Evolutionary conservation across 1,140 invertebrate species (phyloP).

Genomic region (Cydia strobilella): DNA sequence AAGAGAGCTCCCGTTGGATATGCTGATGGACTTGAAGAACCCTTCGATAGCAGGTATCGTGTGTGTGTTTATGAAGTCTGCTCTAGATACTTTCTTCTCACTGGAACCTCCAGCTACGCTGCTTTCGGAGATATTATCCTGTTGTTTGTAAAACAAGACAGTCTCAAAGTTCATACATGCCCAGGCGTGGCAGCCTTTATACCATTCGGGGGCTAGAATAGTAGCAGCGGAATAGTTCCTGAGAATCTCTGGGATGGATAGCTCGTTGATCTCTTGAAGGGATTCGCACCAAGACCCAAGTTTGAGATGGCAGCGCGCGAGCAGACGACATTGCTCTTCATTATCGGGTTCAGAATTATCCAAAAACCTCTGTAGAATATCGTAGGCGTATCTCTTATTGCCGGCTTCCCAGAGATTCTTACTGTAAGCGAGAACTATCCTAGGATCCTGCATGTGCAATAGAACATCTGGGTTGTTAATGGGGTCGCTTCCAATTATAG

Average conservation of each 20-base stretch:
- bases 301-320: slow-evolving; percentile 94
- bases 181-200: slow-evolving; percentile 98
- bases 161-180: slow-evolving; percentile 99
- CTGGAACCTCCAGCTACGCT: slow-evolving; percentile 58
- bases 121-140: slow-evolving; percentile 66
- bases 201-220: slow-evolving; percentile 92
- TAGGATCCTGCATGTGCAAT: slow-evolving; percentile 87
- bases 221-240: slow-evolving; percentile 94
- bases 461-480: slow-evolving; percentile 83
- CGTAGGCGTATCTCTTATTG: slow-evolving; percentile 88
- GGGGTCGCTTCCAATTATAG: slow-evolving; percentile 92
- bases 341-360: slow-evolving; percentile 84
- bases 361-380: slow-evolving; percentile 89
- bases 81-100: slow-evolving; percentile 63
- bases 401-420: slow-evolving; percentile 96
- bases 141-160: slow-evolving; percentile 94
- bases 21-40: slow-evolving; percentile 97
- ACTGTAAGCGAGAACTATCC: slow-evolving; percentile 95
- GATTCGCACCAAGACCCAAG: slow-evolving; percentile 95
- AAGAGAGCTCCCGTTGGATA: slow-evolving; percentile 94
- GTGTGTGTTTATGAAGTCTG: slow-evolving; percentile 87
- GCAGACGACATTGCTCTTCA: slow-evolving; percentile 84
- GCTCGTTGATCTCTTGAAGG: slow-evolving; percentile 89
- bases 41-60: slow-evolving; percentile 97
- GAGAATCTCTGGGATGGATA: slow-evolving; percentile 91